Conservation (phyloP, 2,797 vertebrate genomes). For the Mormyrus hasselquistii region DNA sequence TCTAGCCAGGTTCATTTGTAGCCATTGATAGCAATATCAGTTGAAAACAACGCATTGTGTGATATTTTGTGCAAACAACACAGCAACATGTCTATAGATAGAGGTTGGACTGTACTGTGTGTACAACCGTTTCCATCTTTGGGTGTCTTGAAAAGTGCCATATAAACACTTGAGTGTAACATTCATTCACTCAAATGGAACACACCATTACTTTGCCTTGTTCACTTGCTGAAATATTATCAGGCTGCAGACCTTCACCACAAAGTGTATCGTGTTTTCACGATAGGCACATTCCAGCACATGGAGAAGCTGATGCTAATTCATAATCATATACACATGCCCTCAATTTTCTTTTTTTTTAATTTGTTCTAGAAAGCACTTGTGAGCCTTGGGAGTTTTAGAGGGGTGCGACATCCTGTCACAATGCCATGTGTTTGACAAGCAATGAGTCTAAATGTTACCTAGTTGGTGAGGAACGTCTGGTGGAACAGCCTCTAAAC, state of each 20-base stretch:
- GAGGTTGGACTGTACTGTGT: background rate
- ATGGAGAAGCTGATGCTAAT: background rate
- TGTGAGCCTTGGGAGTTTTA: background rate
- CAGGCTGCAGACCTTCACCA: background rate
- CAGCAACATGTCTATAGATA: background rate
- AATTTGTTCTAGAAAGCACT: background rate
- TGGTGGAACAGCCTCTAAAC: background rate
- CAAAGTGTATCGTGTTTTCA: background rate
- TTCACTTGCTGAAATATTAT: background rate
- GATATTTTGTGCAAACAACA: background rate
- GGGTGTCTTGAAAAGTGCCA: background rate
- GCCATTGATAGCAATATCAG: background rate
- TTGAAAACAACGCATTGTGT: background rate
- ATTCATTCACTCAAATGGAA: background rate
- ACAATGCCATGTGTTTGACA: background rate
- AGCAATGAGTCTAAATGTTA: background rate
- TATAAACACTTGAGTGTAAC: background rate
- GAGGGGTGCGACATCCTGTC: background rate
- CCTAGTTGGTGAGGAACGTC: background rate
- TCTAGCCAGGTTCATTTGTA: background rate
- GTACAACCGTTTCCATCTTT: background rate
- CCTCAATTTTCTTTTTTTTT: background rate
- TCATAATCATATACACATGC: background rate
- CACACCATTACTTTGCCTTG: background rate
- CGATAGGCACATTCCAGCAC: background rate